Evolutionary conservation across 2,888 invertebrate genomes (phyloP), one percentile per base, ranked within the genome.

Genomic region (Magallana nippona): DNA sequence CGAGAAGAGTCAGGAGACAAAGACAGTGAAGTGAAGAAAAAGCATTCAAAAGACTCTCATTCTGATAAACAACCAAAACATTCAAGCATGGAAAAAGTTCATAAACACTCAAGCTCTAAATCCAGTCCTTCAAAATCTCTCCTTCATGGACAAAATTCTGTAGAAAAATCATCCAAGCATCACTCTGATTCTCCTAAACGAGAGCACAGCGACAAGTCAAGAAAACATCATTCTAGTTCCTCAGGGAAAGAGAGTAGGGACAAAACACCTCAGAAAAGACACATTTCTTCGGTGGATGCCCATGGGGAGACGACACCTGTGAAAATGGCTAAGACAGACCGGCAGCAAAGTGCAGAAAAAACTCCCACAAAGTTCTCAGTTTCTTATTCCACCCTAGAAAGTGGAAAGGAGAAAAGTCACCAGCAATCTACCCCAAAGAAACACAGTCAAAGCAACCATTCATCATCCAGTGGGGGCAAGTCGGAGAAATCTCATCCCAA

Each of bases 201-300:
- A 13, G 71, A 27, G 2, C 27, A 71, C 71, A 71, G 27, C 13
- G 71, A 71, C 71, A 71, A 71, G 71, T 71, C 71, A 22, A 71
- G 71, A 71, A 71, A 71, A 32, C 71, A 71, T 71, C 71, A 71
- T 71, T 71, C 71, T 1, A 71, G 71, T 13, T 71, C 71, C 27
- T 71, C 71, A 71, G 32, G 32, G 5, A 71, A 71, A 71, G 71
- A 27, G 13, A 71, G 71, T 27, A 27, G 71, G 27, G 71, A 71
- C 22, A 71, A 13, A 27, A 71, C 71, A 71, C 27, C 71, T 27
- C 22, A 22, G 15, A 71, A 71, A 15, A 27, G 71, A 71, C 71
- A 32, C 27, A 27, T 27, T 13, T 27, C 71, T 13, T 71, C 71
- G 0, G 71, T 27, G 71, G 32, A 71, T 71, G 71, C 32, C 10